Percentiles rank a stretch among this genome's conserved stretches.
Conservation (phyloP, 2,888 invertebrate genomes). For the Aphrophora alni region DNA sequence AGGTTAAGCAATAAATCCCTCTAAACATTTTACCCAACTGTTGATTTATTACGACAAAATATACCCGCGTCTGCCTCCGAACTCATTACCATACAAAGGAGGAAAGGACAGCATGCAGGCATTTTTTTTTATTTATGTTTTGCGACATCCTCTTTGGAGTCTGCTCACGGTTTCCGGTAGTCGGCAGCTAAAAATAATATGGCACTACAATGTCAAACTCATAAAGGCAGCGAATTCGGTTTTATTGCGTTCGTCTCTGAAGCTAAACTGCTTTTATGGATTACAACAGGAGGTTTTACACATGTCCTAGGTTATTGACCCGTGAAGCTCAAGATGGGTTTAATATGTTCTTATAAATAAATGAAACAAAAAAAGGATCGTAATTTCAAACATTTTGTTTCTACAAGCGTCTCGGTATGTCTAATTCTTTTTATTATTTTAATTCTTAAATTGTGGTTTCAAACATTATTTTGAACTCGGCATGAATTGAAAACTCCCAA, state of each 20-base stretch:
- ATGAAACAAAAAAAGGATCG: too few species aligned
- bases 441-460: too few species aligned
- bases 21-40: constrained; percentile 2
- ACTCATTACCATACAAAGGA: constrained; percentile 2
- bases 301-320: not conserved
- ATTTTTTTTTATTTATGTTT: not conserved
- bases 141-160: not conserved
- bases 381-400: too few species aligned
- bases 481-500: too few species aligned
- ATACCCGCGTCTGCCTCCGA: constrained; percentile 4
- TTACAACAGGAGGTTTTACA: not conserved
- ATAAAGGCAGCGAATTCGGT: constrained; percentile 9
- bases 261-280: not conserved
- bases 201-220: not conserved
- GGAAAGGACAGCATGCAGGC: not conserved
- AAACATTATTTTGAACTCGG: too few species aligned
- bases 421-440: too few species aligned
- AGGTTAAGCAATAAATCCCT: constrained; percentile 2
- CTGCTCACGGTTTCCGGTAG: not conserved
- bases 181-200: constrained; percentile 1
- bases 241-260: not conserved
- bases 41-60: constrained; percentile 9
- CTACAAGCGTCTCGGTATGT: too few species aligned
- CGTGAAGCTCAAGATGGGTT: too few species aligned
- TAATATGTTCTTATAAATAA: not conserved